A percentile compares a stretch with the other conserved stretches of the same genome.
phyloP scores from a whole-genome alignment of 2,888 invertebrate genomes.

The Tenthredo mesomela region DNA sequence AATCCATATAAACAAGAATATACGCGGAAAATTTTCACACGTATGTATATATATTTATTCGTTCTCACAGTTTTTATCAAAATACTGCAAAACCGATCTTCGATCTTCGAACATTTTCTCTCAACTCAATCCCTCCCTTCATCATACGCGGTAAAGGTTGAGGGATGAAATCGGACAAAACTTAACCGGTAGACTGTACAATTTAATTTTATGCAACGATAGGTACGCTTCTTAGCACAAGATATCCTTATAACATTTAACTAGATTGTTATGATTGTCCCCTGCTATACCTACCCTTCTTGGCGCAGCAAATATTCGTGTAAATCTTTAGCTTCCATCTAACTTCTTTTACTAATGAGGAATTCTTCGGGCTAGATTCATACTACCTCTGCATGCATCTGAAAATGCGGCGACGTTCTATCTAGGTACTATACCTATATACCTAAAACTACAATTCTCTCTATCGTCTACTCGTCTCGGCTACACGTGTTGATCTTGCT shows the following conservation, averaged over 20 bases:
- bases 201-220: slow-evolving; percentile 78
- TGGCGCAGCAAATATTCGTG: slow-evolving; percentile 66
- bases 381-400: background rate
- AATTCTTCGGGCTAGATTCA: slow-evolving; percentile 3
- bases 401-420: background rate
- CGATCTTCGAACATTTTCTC: background rate
- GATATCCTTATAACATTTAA: slow-evolving; percentile 77
- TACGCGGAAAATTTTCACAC: background rate
- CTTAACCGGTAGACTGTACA: slow-evolving; percentile 76
- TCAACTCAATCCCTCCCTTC: background rate
- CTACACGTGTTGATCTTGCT: background rate
- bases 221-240: slow-evolving; percentile 77
- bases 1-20: background rate
- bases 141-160: background rate
- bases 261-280: slow-evolving; percentile 77
- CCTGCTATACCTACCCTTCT: slow-evolving; percentile 53
- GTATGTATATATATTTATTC: background rate
- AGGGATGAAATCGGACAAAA: slow-evolving; percentile 69
- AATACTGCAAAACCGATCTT: background rate
- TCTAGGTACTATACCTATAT: background rate
- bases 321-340: slow-evolving; percentile 61
- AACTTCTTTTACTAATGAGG: slow-evolving; percentile 52
- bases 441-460: background rate
- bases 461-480: background rate
- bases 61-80: background rate